Conservation (phyloP, 1,140 invertebrate genomes). For the Macrotrachela quadricornifera region DNA sequence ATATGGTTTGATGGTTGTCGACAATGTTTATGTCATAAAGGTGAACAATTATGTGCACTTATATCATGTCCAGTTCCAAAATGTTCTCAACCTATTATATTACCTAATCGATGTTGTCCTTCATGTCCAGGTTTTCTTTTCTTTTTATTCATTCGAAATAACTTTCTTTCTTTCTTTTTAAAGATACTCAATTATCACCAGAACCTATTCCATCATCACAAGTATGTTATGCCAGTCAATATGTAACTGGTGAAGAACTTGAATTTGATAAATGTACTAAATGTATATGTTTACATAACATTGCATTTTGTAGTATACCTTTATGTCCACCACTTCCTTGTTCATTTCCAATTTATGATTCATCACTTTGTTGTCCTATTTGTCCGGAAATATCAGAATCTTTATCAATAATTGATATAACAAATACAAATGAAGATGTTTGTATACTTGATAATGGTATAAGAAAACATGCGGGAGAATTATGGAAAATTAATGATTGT, state of each 20-base stretch:
- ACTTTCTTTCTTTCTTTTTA: background rate
- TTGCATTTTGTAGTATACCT: constrained; percentile 30
- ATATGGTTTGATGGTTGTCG: constrained; percentile 35
- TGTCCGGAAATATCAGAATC: constrained; percentile 12
- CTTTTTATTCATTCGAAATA: background rate
- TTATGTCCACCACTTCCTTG: constrained; percentile 28
- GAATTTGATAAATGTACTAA: constrained; percentile 29
- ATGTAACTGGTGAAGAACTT: constrained; percentile 34
- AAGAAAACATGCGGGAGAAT: constrained; percentile 18
- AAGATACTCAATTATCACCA: background rate
- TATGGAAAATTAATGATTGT: constrained; percentile 30
- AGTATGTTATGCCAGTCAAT: constrained; percentile 21
- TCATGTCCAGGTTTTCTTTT: constrained; percentile 26
- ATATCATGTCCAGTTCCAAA: constrained; percentile 28
- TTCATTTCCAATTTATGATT: constrained; percentile 14
- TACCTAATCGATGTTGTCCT: constrained; percentile 28
- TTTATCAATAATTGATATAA: constrained; percentile 8
- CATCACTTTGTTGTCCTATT: constrained; percentile 14
- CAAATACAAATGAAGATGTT: constrained; percentile 5
- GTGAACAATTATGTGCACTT: constrained; percentile 33
- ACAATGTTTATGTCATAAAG: constrained; percentile 32
- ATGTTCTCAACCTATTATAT: constrained; percentile 27
- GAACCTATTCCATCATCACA: constrained; percentile 14
- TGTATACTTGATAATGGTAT: constrained; percentile 12
- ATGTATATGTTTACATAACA: constrained; percentile 34